A percentile compares a stretch with the other conserved stretches of the same genome.
Conservation (phyloP, 2,888 invertebrate species). For the Machimus rusticus region DNA sequence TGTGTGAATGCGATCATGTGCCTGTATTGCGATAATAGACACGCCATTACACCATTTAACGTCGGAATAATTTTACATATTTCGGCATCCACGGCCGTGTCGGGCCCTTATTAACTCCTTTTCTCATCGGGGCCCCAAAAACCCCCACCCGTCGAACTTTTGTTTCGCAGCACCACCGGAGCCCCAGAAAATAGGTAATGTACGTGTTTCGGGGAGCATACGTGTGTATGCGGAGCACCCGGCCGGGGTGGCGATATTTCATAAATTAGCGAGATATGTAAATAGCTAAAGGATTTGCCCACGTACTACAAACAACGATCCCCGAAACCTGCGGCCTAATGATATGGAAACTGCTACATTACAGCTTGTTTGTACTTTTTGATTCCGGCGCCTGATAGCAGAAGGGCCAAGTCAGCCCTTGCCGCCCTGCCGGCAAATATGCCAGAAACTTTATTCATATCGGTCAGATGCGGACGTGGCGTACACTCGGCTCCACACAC, state of each 20-base stretch:
- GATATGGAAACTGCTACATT: conserved; percentile 43
- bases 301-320: conserved; percentile 24
- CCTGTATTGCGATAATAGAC: conserved; percentile 43
- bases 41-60: conserved; percentile 44
- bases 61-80: conserved; percentile 40
- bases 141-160: neutral
- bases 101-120: conserved; percentile 30
- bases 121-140: neutral
- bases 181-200: neutral
- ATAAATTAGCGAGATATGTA: conserved; percentile 42
- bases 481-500: neutral
- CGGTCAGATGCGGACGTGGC: conserved; percentile 16
- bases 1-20: conserved; percentile 44
- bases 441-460: conserved; percentile 13
- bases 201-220: neutral
- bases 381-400: conserved; percentile 26
- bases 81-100: conserved; percentile 9
- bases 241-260: conserved; percentile 38
- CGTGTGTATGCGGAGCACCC: neutral
- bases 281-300: conserved; percentile 41
- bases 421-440: neutral
- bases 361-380: conserved; percentile 42
- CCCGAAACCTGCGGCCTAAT: conserved; percentile 31
- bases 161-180: neutral
- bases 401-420: neutral